Base-by-base conservation (phyloP, 2,888 invertebrate genomes). In the Ommatoiulus sabulosus region DNA sequence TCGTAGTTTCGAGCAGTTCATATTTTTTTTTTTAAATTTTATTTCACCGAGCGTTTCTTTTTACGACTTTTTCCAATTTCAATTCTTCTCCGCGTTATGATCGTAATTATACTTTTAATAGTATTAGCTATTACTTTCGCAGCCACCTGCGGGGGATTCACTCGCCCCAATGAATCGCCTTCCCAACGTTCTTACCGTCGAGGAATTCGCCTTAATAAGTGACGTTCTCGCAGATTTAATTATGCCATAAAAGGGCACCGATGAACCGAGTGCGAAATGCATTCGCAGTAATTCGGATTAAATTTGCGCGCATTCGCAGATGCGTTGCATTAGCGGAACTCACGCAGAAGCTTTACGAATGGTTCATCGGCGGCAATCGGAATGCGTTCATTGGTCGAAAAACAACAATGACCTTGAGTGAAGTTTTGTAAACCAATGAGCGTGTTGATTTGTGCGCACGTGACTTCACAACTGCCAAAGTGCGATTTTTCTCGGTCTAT, bases 11-110 rank as follows among this genome's bases (percentile, higher is more conserved):
- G n/a, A n/a, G n/a, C n/a, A n/a, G n/a, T n/a, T n/a, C n/a, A n/a
- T n/a, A 3, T 10, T 72, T 72, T 72, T 46, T 46, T 46, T 46
- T 8, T 46, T 46, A n/a, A n/a, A n/a, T 72, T 72, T 63, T 63
- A 3, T n/a, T 63, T 72, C 20, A 72, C 5, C 24, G 8, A 17
- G 24, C 72, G 6, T 72, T 72, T 72, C 24, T 72, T 72, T 72
- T 72, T 72, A 72, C 72, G 72, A 72, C 72, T 72, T 72, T 72
- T 72, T 72, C 72, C 72, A 72, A 72, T 24, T 72, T 72, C 24
- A 72, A 72, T 72, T 72, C 72, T 24, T 24, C 72, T n/a, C 72
- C 20, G 24, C 72, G 24, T 72, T 72, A 72, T 72, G 72, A 72
- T 72, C 72, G 72, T 72, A 72, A 72, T 72, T 72, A 72, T 72